These are phyloP conservation scores for Montifringilla adamsi DNA, from an alignment of 2,113 vertebrate genomes.

Conservation along the genomic window DNA sequence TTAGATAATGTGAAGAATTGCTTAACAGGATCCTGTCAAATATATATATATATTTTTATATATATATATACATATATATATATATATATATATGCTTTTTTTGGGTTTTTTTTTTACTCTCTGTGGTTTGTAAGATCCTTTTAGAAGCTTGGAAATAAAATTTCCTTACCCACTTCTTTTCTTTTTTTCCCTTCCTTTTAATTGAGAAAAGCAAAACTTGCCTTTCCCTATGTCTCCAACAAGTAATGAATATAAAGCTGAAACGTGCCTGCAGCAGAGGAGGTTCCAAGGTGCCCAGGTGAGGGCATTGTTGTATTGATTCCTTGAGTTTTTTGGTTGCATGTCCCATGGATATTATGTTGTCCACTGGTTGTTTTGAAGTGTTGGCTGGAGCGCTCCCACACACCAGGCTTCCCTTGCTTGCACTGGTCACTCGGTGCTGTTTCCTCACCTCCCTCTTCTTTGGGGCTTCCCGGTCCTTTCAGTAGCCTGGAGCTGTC, in stretches of 20 bases:
- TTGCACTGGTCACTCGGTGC: accelerated
- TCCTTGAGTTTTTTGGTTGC: neutral
- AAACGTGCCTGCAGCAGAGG: neutral
- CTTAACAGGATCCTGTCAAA: conserved; percentile 34
- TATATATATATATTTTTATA: conserved; percentile 24
- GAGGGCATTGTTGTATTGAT: neutral
- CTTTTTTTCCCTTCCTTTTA: neutral
- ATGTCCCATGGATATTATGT: neutral
- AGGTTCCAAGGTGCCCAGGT: neutral
- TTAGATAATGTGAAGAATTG: conserved; percentile 63
- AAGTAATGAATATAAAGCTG: neutral
- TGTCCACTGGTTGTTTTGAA: neutral
- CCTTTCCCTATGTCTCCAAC: neutral
- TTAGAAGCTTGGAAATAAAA: conserved; percentile 67
- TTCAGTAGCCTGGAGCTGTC: neutral
- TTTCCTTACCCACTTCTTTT: conserved; percentile 33
- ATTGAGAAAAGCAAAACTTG: neutral
- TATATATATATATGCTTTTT: neutral
- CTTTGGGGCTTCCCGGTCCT: neutral
- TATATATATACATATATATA: neutral
- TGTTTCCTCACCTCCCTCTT: neutral
- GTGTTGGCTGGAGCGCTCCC: neutral
- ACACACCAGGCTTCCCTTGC: neutral
- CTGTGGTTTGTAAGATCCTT: conserved; percentile 49
- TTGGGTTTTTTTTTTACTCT: conserved; percentile 5